These are phyloP conservation scores for Scatophagus argus DNA, from an alignment of 2,113 vertebrate genomes.

Conservation along the genomic window DNA sequence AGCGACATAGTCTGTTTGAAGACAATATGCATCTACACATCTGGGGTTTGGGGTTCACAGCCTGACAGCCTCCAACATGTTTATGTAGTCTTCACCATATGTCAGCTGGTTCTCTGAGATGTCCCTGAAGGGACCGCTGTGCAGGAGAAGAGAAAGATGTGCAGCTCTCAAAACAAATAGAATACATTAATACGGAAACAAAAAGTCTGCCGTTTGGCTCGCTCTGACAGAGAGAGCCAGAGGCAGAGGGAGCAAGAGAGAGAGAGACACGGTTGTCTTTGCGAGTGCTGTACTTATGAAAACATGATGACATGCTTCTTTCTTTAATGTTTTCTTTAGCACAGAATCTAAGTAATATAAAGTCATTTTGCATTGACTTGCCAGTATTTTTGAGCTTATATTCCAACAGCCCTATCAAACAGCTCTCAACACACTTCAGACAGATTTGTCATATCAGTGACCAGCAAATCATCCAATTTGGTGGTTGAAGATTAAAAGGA, in stretches of 20 bases:
- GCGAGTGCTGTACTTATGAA: constrained; percentile 1
- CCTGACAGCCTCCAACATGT: constrained; percentile 33
- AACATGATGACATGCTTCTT: not conserved
- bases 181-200: constrained; percentile 71
- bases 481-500: not conserved
- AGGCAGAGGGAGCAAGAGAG: not conserved
- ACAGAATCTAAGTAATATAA: not conserved
- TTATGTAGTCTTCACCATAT: constrained; percentile 53
- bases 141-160: constrained; percentile 43
- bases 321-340: not conserved
- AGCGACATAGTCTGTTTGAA: constrained; percentile 42
- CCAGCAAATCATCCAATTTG: not conserved
- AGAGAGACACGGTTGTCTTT: constrained; percentile 1
- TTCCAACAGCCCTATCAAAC: not conserved
- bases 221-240: constrained; percentile 43
- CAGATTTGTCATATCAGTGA: not conserved
- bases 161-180: constrained; percentile 64
- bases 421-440: not conserved
- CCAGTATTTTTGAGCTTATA: too few relatives aligned
- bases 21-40: constrained; percentile 44
- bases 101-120: constrained; percentile 52
- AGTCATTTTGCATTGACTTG: not conserved
- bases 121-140: constrained; percentile 31
- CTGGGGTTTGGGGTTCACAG: constrained; percentile 31
- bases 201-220: constrained; percentile 54